A percentile compares a stretch with the other conserved stretches of the same genome.
These are phyloP conservation scores for Ameiurus melas DNA, from an alignment of 2,113 vertebrate genomes.

Conservation along the genomic window DNA sequence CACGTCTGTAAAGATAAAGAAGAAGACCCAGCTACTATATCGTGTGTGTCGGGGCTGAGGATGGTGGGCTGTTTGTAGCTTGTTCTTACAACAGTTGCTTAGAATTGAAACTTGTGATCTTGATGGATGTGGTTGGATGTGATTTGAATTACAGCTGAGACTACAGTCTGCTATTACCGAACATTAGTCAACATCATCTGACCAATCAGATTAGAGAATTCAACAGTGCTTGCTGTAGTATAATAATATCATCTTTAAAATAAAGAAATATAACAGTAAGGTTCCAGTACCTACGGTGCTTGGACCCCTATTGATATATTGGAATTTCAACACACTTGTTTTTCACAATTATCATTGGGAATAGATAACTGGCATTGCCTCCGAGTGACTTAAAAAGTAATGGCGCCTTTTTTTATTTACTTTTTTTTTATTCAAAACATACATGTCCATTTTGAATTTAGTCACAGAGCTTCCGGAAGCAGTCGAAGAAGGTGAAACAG, in stretches of 20 bases:
- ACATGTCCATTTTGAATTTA: conserved; percentile 27
- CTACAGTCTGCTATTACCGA: neutral
- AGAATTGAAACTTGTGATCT: too few relatives aligned
- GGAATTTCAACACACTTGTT: neutral
- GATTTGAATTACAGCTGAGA: neutral
- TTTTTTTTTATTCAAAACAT: neutral
- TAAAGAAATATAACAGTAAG: neutral
- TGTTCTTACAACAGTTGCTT: too few relatives aligned
- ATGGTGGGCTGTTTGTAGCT: too few relatives aligned
- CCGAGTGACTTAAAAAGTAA: neutral
- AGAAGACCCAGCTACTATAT: too few relatives aligned
- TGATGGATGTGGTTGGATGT: neutral
- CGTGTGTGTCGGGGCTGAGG: too few relatives aligned
- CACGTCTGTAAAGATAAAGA: too few relatives aligned
- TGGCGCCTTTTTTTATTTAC: neutral
- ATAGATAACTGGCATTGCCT: neutral
- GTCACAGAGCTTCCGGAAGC: conserved; percentile 34
- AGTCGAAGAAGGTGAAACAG: conserved; percentile 29
- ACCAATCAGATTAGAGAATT: neutral
- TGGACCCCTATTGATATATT: neutral
- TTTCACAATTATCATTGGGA: neutral
- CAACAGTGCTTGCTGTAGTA: neutral
- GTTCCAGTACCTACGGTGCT: neutral
- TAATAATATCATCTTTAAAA: neutral
- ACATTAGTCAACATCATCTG: neutral